phyloP scores from a whole-genome alignment of 2,113 vertebrate species.

The Harpagus bidentatus region DNA sequence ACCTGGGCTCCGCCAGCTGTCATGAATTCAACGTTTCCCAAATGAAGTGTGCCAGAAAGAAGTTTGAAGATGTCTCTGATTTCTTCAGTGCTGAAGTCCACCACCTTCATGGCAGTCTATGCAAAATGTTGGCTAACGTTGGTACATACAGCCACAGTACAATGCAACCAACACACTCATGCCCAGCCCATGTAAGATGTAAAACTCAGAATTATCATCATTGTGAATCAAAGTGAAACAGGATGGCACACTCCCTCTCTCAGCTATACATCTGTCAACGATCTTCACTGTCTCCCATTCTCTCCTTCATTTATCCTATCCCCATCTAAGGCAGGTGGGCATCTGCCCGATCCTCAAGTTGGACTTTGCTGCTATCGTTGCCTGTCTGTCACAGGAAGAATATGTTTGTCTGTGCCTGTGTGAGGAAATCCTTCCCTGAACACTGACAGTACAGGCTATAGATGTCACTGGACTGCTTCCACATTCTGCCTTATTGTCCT shows the following conservation, averaged over 20 bases:
- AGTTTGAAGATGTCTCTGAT: constrained; percentile 88
- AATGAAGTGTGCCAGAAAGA: constrained; percentile 86
- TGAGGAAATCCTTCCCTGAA: not conserved
- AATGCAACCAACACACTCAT: not conserved
- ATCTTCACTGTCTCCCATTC: not conserved
- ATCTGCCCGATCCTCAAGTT: not conserved
- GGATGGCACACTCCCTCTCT: not conserved
- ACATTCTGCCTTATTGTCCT: not conserved
- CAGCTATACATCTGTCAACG: not conserved
- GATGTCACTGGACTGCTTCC: not conserved
- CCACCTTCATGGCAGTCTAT: constrained; percentile 86
- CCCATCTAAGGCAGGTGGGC: not conserved
- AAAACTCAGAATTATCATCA: not conserved
- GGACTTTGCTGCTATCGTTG: not conserved
- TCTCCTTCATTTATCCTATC: not conserved
- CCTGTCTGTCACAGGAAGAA: not conserved
- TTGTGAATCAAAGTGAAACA: not conserved
- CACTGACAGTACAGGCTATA: not conserved
- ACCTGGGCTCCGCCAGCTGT: constrained; percentile 90
- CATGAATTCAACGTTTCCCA: constrained; percentile 92
- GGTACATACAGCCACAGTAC: not conserved
- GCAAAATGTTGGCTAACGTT: not conserved
- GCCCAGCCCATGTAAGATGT: not conserved
- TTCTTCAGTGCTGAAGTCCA: constrained; percentile 88
- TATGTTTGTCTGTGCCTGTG: not conserved